Evolutionary conservation across 2,797 vertebrate species (phyloP).

Genomic region (Heterohyrax brucei): DNA sequence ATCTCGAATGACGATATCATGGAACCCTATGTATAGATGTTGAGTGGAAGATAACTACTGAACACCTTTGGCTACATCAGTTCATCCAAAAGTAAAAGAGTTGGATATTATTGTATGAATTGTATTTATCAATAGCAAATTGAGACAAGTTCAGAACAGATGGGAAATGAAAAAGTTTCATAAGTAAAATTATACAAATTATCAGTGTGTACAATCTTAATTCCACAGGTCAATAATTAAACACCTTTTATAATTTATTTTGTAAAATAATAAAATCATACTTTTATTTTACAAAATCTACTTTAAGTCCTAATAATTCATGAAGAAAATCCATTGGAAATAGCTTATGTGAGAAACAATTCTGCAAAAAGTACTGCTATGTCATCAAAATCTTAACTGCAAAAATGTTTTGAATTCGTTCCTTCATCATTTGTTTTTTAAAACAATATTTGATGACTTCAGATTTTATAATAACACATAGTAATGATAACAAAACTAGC

Average conservation of each 20-base stretch:
- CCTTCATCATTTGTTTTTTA: not conserved
- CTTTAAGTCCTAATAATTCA: not conserved
- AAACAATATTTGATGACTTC: not conserved
- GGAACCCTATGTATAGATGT: not conserved
- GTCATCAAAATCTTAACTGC: not conserved
- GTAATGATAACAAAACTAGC: too few species aligned
- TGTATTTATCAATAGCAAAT: not conserved
- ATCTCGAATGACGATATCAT: not conserved
- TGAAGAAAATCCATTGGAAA: conserved; percentile 23
- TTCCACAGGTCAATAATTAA: not conserved
- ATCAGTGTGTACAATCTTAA: not conserved
- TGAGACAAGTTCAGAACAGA: not conserved
- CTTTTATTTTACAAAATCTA: not conserved
- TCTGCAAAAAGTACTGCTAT: not conserved
- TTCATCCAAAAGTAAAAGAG: conserved; percentile 11
- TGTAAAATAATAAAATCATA: too few species aligned
- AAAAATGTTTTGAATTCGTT: not conserved
- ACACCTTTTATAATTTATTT: not conserved
- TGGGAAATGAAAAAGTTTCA: conserved; percentile 21
- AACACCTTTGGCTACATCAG: too few species aligned
- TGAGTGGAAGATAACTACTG: not conserved
- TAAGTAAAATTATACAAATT: not conserved
- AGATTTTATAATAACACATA: not conserved
- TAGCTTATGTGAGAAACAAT: not conserved
- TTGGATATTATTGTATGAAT: not conserved